phyloP scores from a whole-genome alignment of 1,140 invertebrate species.

The Pemphigus obesinymphae region DNA sequence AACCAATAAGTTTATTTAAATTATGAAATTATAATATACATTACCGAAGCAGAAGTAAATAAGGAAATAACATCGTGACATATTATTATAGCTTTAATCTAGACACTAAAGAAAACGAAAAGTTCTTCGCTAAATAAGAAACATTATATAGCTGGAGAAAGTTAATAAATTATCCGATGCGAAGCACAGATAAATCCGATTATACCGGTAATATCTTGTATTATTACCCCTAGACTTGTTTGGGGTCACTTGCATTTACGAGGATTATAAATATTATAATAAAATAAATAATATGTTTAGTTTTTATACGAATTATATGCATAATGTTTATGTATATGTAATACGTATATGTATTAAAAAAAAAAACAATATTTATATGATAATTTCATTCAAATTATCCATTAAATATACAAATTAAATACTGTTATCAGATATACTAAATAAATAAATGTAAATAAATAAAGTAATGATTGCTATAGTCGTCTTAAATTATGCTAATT shows the following conservation, averaged over 20 bases:
- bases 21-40: neutral
- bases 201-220: conserved; percentile 1
- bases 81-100: neutral
- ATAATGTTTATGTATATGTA: too few species aligned
- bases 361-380: too few species aligned
- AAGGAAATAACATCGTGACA: neutral
- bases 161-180: neutral
- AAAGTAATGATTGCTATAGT: too few species aligned
- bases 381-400: too few species aligned
- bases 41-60: neutral
- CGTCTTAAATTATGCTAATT: too few species aligned
- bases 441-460: too few species aligned
- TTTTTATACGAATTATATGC: too few species aligned
- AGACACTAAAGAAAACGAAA: conserved; percentile 6
- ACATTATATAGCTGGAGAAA: neutral
- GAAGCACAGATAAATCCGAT: neutral
- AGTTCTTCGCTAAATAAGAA: neutral
- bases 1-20: neutral
- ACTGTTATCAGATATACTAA: too few species aligned
- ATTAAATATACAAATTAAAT: too few species aligned
- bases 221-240: neutral
- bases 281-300: neutral
- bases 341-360: too few species aligned
- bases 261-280: neutral
- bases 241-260: neutral